A percentile compares a stretch with the other conserved stretches of the same genome.
These are phyloP conservation scores for Paratrypauchen microcephalus DNA, from an alignment of 2,797 vertebrate species.

Conservation along the genomic window DNA sequence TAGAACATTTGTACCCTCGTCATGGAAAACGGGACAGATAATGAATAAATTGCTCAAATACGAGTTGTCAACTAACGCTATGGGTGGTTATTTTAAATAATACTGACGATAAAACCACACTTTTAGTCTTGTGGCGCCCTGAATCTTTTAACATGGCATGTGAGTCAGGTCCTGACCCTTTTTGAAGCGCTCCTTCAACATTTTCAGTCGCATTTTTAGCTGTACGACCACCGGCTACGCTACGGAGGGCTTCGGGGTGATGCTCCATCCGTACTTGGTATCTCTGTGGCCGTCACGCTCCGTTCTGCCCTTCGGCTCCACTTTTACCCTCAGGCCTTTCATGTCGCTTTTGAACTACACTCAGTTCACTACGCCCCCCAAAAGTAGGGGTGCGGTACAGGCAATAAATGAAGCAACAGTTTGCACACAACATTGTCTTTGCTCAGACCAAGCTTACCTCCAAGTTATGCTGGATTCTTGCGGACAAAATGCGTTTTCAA, in stretches of 20 bases:
- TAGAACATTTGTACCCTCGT: constrained; percentile 44
- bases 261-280: constrained; percentile 18
- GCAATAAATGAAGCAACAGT: constrained; percentile 69
- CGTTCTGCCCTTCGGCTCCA: constrained; percentile 53
- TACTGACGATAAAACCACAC: constrained; percentile 8
- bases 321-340: constrained; percentile 46
- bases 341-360: constrained; percentile 8
- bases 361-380: neutral
- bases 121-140: neutral
- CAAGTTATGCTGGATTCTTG: constrained; percentile 52
- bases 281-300: constrained; percentile 40
- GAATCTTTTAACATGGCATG: constrained; percentile 20
- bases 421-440: constrained; percentile 57
- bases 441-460: constrained; percentile 32
- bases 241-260: neutral
- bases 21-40: constrained; percentile 39
- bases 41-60: constrained; percentile 20
- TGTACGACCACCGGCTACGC: neutral
- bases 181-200: neutral
- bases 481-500: constrained; percentile 8
- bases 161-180: constrained; percentile 22
- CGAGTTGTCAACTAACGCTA: constrained; percentile 5
- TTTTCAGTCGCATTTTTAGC: neutral
- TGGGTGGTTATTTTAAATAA: constrained; percentile 13
- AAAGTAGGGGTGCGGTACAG: constrained; percentile 55